A percentile compares a stretch with the other conserved stretches of the same genome.
Evolutionary conservation across 2,888 invertebrate genomes (phyloP).

Genomic region (Lasioglossum lativentre): DNA sequence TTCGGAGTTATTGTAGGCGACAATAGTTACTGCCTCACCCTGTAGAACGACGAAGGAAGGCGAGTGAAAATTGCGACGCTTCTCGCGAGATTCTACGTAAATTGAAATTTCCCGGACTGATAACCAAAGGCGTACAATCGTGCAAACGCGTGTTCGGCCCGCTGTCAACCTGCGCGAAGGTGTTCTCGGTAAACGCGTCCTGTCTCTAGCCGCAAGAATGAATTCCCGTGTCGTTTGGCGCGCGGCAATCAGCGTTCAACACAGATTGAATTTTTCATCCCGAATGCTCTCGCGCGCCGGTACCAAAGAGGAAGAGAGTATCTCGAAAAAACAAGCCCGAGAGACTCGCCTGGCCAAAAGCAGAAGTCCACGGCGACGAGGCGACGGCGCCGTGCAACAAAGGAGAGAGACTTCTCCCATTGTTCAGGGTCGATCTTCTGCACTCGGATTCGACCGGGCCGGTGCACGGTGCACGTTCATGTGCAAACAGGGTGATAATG

Average conservation of each 20-base stretch:
- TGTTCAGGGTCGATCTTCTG: constrained; percentile 65
- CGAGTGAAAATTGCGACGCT: too few species aligned
- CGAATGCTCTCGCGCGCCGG: background rate
- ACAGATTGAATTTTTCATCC: background rate
- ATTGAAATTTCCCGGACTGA: too few species aligned
- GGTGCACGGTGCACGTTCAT: constrained; percentile 62
- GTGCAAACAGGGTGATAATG: constrained; percentile 82
- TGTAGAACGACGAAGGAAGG: too few species aligned
- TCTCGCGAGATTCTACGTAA: too few species aligned
- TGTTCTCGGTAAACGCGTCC: background rate
- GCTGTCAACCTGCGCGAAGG: background rate
- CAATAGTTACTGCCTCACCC: too few species aligned
- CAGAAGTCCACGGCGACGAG: background rate
- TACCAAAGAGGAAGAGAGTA: background rate
- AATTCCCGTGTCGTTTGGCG: background rate
- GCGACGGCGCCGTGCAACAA: background rate
- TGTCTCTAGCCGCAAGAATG: background rate
- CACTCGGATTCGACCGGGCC: constrained; percentile 63
- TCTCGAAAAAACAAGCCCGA: background rate
- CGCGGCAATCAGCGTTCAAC: background rate
- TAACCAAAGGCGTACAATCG: too few species aligned
- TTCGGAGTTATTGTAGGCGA: too few species aligned
- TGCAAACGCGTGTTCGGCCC: too few species aligned
- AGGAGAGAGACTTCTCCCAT: constrained; percentile 42
- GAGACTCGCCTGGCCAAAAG: background rate